Evolutionary conservation across 2,888 invertebrate species (phyloP).

Genomic region (Syrista parreyssii): DNA sequence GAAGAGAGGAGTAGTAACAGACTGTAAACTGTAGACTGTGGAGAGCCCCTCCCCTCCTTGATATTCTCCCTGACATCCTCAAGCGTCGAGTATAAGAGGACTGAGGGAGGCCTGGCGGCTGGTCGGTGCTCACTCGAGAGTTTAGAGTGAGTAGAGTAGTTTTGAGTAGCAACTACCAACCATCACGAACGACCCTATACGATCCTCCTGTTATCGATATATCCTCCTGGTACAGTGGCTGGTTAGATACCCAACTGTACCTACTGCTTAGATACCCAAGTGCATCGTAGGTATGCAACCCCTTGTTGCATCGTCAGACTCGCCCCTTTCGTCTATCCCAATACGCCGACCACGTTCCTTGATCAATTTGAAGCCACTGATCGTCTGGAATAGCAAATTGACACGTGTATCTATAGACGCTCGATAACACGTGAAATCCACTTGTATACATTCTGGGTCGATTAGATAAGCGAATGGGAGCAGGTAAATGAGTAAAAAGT

Average conservation of each 20-base stretch:
- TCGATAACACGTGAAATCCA: neutral
- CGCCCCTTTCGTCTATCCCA: neutral
- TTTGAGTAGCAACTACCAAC: conserved; percentile 37
- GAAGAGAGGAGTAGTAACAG: neutral
- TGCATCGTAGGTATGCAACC: neutral
- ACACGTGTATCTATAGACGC: neutral
- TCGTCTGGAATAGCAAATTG: neutral
- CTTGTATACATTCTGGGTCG: neutral
- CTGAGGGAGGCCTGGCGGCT: neutral
- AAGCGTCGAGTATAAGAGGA: neutral
- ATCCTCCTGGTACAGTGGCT: neutral
- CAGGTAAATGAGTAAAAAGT: neutral
- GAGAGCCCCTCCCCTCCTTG: neutral
- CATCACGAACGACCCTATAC: conserved; percentile 27
- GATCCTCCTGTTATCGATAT: conserved; percentile 16
- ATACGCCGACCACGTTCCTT: neutral
- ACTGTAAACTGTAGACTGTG: neutral
- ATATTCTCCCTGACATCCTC: neutral
- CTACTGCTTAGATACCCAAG: neutral
- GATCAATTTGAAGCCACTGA: neutral
- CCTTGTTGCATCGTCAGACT: neutral
- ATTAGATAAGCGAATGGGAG: neutral
- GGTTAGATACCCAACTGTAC: neutral
- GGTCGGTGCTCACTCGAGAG: conserved; percentile 9
- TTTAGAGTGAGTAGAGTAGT: conserved; percentile 38